These are phyloP conservation scores for Lapara coniferarum DNA, from an alignment of 2,888 invertebrate species.

Conservation along the genomic window DNA sequence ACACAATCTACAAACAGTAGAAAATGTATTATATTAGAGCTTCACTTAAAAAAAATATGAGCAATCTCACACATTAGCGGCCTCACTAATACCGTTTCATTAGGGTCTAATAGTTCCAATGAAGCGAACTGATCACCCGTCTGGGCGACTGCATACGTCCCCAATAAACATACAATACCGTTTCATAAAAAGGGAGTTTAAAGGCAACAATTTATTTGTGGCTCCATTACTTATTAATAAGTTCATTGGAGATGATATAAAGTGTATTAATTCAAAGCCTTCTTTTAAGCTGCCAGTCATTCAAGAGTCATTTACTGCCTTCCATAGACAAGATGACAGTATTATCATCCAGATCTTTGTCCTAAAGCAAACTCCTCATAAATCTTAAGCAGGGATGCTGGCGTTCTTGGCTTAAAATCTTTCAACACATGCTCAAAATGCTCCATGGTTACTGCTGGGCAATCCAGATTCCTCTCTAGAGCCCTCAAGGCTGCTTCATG, in stretches of 20 bases:
- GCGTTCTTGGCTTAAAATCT: slow-evolving; percentile 90
- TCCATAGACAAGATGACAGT: neutral
- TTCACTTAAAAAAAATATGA: neutral
- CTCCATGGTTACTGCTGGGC: slow-evolving; percentile 82
- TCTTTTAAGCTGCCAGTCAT: neutral
- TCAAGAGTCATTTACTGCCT: neutral
- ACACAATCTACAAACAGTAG: neutral
- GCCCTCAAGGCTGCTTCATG: slow-evolving; percentile 95
- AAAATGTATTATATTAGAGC: neutral
- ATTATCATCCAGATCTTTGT: slow-evolving; percentile 57
- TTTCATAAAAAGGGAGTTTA: too few species aligned
- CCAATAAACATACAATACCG: too few species aligned
- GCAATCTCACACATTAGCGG: too few species aligned
- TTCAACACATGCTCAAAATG: slow-evolving; percentile 90
- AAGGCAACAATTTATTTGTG: too few species aligned
- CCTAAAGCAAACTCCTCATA: slow-evolving; percentile 86
- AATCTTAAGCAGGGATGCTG: slow-evolving; percentile 86
- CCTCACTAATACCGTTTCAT: too few species aligned
- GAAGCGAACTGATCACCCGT: too few species aligned
- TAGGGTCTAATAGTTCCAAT: too few species aligned
- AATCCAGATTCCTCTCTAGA: slow-evolving; percentile 89
- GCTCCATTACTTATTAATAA: too few species aligned
- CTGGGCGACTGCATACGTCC: too few species aligned
- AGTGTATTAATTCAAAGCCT: neutral
- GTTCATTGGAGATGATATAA: too few species aligned